Evolutionary conservation across 2,888 invertebrate genomes (phyloP), one percentile per base, ranked within the genome.

Genomic region (Cerastis rubricosa): DNA sequence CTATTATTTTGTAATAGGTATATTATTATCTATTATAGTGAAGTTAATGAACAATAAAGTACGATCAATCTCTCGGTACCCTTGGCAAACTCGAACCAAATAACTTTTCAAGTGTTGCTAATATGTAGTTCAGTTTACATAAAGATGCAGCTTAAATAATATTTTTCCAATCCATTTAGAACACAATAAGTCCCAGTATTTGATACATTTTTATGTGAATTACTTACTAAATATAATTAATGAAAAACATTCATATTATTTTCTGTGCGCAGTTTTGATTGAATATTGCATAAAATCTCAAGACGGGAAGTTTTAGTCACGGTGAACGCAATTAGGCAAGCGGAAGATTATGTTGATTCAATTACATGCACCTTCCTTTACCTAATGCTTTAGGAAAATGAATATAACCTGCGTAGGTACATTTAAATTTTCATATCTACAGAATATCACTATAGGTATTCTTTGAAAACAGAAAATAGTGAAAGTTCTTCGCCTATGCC

Each of bases 271-370:
- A 35, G 35, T 51, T 40, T 69, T 69, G 47, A 59, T 65, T 35
- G 71, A 75, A 77, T 76, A 59, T 73, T 73, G 51, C 71, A 29
- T 77, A 69, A 69, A 75, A 75, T 66, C 71, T 71, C 47, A 71
- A 76, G 57, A 61, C 66, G 70, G 82, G 75, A 86, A 82, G 69
- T 77, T 74, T 76, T 80, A 65, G 65, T 51, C 22, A 76, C 68
- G 75, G 68, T 51, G 61, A 64, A 74, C 82, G 65, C 70, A 85
- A 79, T 70, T 67, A 73, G 74, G 59, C 63, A 83, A 54, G 74
- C 83, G 70, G 82, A 80, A 85, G 82, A 79, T 72, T 45, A 72
- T 43, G 47, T 25, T 76, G 72, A 73, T 69, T 81, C 71, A 66
- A 75, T 81, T 74, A 71, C 49, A 69, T 43, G 40, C 49, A 54